Conservation (phyloP, 1,140 invertebrate genomes). For the Drosophila novamexicana region DNA sequence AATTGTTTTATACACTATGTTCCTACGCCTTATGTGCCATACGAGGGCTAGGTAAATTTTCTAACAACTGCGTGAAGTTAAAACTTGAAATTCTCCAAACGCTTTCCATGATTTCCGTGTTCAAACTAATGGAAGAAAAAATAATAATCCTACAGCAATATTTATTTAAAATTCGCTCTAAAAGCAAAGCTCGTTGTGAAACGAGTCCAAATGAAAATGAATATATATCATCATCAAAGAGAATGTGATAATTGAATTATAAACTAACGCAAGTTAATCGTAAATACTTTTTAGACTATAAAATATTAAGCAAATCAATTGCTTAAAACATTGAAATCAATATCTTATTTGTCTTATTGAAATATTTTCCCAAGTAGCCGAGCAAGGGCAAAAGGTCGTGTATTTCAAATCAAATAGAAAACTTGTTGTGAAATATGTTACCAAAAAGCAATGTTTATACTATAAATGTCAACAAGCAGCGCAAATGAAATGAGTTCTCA, state of each 20-base stretch:
- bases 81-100: neutral
- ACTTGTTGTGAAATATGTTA: slow-evolving; percentile 1
- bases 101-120: neutral
- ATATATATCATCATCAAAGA: slow-evolving; percentile 81
- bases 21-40: slow-evolving; percentile 65
- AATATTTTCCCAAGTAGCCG: neutral
- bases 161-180: neutral
- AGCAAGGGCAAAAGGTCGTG: neutral
- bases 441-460: slow-evolving; percentile 56
- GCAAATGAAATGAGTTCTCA: slow-evolving; percentile 17
- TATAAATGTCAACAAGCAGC: slow-evolving; percentile 11
- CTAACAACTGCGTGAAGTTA: neutral
- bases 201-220: slow-evolving; percentile 44
- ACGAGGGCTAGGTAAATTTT: too few species aligned
- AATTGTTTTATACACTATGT: slow-evolving; percentile 29
- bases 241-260: slow-evolving; percentile 83
- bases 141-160: slow-evolving; percentile 3
- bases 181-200: slow-evolving; percentile 8
- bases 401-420: slow-evolving; percentile 15
- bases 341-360: slow-evolving; percentile 30
- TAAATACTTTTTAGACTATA: slow-evolving; percentile 60
- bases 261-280: slow-evolving; percentile 75
- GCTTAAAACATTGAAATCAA: slow-evolving; percentile 9
- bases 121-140: neutral
- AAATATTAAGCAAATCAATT: slow-evolving; percentile 30